Percentiles rank a stretch among this genome's conserved stretches.
phyloP scores from a whole-genome alignment of 2,797 vertebrate species.

The Gadopsis bispinosus region DNA sequence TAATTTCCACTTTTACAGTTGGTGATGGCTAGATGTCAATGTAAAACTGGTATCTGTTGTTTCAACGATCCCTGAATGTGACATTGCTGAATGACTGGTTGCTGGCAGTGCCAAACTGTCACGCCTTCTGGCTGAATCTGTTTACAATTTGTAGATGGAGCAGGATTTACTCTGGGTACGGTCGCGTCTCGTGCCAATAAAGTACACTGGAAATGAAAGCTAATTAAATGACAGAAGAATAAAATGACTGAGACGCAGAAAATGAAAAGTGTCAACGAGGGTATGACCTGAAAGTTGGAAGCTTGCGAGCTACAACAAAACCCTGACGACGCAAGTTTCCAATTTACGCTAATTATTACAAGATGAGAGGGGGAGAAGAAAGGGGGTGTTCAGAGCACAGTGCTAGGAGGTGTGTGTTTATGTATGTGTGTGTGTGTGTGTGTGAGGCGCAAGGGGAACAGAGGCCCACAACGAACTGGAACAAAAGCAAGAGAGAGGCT shows the following conservation, averaged over 20 bases:
- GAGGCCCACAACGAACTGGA: conserved; percentile 20
- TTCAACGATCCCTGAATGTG: conserved; percentile 8
- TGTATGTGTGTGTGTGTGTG: conserved; percentile 25
- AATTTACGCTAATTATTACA: conserved; percentile 69
- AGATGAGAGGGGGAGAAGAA: conserved; percentile 49
- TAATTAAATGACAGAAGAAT: conserved; percentile 36
- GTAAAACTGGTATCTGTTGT: not conserved
- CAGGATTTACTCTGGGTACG: conserved; percentile 2
- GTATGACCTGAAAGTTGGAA: conserved; percentile 60
- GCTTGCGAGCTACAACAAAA: conserved; percentile 47
- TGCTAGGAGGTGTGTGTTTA: conserved; percentile 21
- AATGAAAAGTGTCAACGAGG: conserved; percentile 50
- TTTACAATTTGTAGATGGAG: conserved; percentile 41
- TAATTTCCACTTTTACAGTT: not conserved
- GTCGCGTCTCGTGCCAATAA: conserved; percentile 19
- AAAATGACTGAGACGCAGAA: conserved; percentile 40
- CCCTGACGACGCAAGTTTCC: conserved; percentile 59
- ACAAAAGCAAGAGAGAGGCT: conserved; percentile 11
- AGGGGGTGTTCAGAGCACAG: not conserved
- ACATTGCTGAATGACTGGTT: not conserved
- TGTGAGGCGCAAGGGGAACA: not conserved
- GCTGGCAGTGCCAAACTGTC: conserved; percentile 12
- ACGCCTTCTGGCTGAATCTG: conserved; percentile 25
- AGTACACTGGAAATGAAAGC: conserved; percentile 41
- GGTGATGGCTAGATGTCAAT: not conserved